phyloP scores from a whole-genome alignment of 23 tunicate species.

The Phallusia fumigata region DNA sequence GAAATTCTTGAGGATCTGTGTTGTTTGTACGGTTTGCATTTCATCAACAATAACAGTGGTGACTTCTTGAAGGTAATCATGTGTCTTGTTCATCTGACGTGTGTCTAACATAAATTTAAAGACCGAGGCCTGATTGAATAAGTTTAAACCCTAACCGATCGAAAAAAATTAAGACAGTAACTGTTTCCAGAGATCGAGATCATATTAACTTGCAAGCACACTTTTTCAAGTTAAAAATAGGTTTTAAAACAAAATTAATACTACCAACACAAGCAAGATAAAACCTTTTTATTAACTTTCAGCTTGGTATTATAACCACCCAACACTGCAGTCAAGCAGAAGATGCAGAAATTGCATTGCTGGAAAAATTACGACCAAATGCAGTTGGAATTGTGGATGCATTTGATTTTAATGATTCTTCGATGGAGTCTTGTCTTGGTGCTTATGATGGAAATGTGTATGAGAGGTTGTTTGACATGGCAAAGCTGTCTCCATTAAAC shows the following conservation, averaged over 20 bases:
- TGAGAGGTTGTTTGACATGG: slow-evolving; percentile 74
- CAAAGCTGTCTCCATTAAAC: slow-evolving; percentile 55
- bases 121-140: no score
- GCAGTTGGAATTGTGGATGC: slow-evolving; percentile 83
- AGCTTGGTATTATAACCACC: slow-evolving; percentile 2
- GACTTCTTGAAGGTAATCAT: slow-evolving; percentile 77
- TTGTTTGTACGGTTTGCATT: slow-evolving; percentile 48
- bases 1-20: slow-evolving; percentile 45
- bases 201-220: no score
- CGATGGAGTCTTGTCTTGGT: slow-evolving; percentile 65
- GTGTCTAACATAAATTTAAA: no score
- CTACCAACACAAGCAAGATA: no score
- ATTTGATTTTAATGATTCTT: slow-evolving; percentile 67
- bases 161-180: no score
- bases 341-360: slow-evolving; percentile 42
- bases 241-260: no score
- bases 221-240: no score
- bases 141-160: no score
- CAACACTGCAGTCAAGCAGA: slow-evolving; percentile 23
- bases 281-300: background rate
- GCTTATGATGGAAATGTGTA: slow-evolving; percentile 88
- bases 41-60: slow-evolving; percentile 41
- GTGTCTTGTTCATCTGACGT: no score
- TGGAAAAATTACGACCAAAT: slow-evolving; percentile 40
- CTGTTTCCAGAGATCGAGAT: no score